Evolutionary conservation across 2,113 vertebrate genomes (phyloP).

Genomic region (Pachycephala philippinensis): DNA sequence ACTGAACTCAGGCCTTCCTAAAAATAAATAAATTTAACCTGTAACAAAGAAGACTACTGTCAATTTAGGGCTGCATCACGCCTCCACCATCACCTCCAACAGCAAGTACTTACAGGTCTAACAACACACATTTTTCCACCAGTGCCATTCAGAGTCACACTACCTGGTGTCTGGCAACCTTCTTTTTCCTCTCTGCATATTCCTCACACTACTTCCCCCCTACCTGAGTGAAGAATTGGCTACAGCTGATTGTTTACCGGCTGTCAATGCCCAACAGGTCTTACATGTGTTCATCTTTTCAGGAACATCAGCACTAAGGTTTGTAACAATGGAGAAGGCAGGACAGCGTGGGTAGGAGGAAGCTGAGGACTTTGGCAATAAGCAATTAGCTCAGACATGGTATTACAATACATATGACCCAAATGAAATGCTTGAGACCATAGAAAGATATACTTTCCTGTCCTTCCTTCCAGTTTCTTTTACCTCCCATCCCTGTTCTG

Average conservation of each 20-base stretch:
- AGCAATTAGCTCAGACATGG: not conserved
- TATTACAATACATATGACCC: not conserved
- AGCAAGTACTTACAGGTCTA: not conserved
- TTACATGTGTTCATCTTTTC: not conserved
- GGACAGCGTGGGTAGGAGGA: not conserved
- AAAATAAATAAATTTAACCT: not conserved
- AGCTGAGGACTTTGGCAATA: not conserved
- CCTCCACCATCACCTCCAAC: not conserved
- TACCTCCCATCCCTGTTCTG: not conserved
- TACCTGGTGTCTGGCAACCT: accelerated
- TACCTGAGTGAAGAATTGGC: not conserved
- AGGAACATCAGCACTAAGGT: not conserved
- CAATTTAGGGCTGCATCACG: not conserved
- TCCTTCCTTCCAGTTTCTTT: not conserved
- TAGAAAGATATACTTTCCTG: not conserved
- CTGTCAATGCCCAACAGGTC: not conserved
- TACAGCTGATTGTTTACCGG: not conserved
- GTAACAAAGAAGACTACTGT: not conserved
- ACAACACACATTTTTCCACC: not conserved
- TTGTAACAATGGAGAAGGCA: not conserved
- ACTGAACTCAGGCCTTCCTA: not conserved
- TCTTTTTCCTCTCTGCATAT: accelerated
- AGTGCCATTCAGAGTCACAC: not conserved
- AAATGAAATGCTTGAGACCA: not conserved
- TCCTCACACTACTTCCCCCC: not conserved